A percentile compares a stretch with the other conserved stretches of the same genome.
phyloP scores from a whole-genome alignment of 2,888 invertebrate species.

The Shargacucullia verbasci region DNA sequence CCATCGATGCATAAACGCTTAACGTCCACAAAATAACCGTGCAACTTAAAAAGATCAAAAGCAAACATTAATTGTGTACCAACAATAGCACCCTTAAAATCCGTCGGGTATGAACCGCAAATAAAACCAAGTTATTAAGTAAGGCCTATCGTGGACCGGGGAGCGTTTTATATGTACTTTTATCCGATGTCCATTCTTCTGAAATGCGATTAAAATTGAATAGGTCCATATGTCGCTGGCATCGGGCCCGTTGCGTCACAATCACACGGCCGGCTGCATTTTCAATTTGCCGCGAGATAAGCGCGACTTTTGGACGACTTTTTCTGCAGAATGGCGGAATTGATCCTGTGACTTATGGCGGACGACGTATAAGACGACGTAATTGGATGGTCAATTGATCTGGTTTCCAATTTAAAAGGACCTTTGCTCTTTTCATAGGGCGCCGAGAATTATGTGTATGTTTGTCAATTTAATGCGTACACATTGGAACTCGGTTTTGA shows the following conservation, averaged over 20 bases:
- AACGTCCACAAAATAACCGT: slow-evolving; percentile 71
- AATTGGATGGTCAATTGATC: slow-evolving; percentile 84
- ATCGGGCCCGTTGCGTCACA: slow-evolving; percentile 85
- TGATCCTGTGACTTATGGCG: slow-evolving; percentile 87
- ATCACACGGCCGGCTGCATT: slow-evolving; percentile 87
- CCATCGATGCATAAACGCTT: slow-evolving; percentile 71
- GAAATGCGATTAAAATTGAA: slow-evolving; percentile 89
- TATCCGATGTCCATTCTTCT: slow-evolving; percentile 88
- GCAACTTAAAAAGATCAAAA: slow-evolving; percentile 84
- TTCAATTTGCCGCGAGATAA: slow-evolving; percentile 89
- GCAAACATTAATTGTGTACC: slow-evolving; percentile 82
- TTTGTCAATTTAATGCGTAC: slow-evolving; percentile 46
- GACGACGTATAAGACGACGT: slow-evolving; percentile 74
- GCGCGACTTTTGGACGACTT: slow-evolving; percentile 85
- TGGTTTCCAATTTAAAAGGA: slow-evolving; percentile 74
- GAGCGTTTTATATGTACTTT: slow-evolving; percentile 75
- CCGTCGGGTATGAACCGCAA: slow-evolving; percentile 81
- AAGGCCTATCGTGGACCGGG: slow-evolving; percentile 73
- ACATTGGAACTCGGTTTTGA: slow-evolving; percentile 26
- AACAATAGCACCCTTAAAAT: slow-evolving; percentile 82
- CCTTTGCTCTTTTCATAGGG: slow-evolving; percentile 43
- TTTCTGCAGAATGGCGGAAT: slow-evolving; percentile 86
- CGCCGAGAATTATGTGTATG: slow-evolving; percentile 32
- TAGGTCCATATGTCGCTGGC: slow-evolving; percentile 87
- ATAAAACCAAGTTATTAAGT: slow-evolving; percentile 86